These are phyloP conservation scores for Australoheros scitulus DNA, from an alignment of 2,113 vertebrate species.

Conservation along the genomic window DNA sequence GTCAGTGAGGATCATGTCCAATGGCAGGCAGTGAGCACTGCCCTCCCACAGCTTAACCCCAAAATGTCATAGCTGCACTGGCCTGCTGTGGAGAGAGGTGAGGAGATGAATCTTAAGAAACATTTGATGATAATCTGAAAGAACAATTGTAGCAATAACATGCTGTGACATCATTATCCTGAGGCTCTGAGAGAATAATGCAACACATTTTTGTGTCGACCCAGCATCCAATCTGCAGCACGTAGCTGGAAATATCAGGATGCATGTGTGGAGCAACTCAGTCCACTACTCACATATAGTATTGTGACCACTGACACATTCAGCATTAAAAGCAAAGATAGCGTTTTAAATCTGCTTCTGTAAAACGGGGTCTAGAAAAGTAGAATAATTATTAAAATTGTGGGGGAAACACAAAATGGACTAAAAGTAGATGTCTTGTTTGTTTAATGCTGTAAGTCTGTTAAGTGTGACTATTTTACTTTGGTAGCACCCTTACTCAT, in stretches of 20 bases:
- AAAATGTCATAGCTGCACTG: slow-evolving; percentile 52
- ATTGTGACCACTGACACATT: neutral
- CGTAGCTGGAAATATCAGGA: neutral
- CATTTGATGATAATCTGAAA: slow-evolving; percentile 47
- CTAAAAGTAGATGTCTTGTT: too few species aligned
- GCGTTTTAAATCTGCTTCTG: neutral
- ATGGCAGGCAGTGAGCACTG: neutral
- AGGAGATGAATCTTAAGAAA: slow-evolving; percentile 25
- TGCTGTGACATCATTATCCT: slow-evolving; percentile 53
- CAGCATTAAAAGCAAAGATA: neutral
- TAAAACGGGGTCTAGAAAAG: neutral
- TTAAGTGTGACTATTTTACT: too few species aligned
- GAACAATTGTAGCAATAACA: slow-evolving; percentile 32
- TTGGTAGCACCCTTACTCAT: too few species aligned
- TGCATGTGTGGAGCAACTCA: neutral
- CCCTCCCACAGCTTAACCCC: slow-evolving; percentile 63
- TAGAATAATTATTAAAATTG: neutral
- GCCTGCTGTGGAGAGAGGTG: slow-evolving; percentile 3
- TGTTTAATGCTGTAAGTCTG: too few species aligned
- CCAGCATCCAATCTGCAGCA: slow-evolving; percentile 18
- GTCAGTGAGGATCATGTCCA: slow-evolving; percentile 44
- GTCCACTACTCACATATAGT: neutral
- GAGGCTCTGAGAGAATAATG: slow-evolving; percentile 7
- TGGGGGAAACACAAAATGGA: too few species aligned
- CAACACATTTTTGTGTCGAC: slow-evolving; percentile 20